phyloP scores from a whole-genome alignment of 2,797 vertebrate genomes.

The Heterohyrax brucei region DNA sequence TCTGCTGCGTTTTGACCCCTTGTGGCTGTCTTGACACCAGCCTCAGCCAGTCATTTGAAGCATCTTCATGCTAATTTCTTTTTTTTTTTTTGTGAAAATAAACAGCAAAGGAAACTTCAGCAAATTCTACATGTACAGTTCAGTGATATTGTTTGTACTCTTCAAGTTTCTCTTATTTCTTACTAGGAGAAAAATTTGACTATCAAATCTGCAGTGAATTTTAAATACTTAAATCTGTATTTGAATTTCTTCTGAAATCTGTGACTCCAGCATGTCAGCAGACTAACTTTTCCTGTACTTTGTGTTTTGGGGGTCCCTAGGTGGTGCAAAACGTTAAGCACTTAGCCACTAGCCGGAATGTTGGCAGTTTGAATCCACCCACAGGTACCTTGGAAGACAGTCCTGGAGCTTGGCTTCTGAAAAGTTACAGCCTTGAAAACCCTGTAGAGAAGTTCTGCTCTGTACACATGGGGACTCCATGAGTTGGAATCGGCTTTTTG shows the following conservation, averaged over 20 bases:
- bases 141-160: neutral
- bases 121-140: neutral
- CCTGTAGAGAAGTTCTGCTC: neutral
- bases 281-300: neutral
- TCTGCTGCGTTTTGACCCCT: neutral
- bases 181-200: neutral
- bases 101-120: neutral
- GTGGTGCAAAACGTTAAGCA: neutral
- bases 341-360: neutral
- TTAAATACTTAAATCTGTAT: slow-evolving; percentile 56
- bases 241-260: neutral
- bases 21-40: neutral
- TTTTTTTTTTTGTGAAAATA: neutral
- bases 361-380: neutral
- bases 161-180: neutral
- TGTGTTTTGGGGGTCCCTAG: neutral
- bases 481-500: neutral
- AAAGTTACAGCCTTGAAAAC: neutral
- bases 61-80: slow-evolving; percentile 25
- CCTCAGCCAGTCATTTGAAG: neutral
- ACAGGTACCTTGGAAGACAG: neutral
- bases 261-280: neutral
- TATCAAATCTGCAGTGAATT: neutral
- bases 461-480: neutral
- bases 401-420: too few species aligned